Percentiles rank a stretch among this genome's conserved stretches.
Conservation (phyloP, 2,113 vertebrate genomes). For the Glaucidium brasilianum region DNA sequence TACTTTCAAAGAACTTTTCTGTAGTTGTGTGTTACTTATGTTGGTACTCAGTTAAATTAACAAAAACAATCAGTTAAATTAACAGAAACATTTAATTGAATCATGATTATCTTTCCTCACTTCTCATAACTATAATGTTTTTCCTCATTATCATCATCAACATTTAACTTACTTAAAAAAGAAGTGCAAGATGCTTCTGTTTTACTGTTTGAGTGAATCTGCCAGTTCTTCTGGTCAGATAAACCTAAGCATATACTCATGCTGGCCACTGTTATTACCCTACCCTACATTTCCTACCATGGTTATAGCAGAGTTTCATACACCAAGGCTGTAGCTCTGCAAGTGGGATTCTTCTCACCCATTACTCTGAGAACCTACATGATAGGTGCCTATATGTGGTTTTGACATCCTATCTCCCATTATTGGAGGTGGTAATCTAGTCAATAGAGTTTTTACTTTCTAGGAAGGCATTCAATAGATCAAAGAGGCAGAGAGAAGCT, state of each 20-base stretch:
- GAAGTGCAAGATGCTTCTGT: neutral
- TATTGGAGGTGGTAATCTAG: neutral
- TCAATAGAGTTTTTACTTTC: neutral
- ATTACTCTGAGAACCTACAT: neutral
- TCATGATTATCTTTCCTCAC: neutral
- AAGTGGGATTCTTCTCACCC: neutral
- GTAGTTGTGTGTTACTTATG: neutral
- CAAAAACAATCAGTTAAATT: neutral
- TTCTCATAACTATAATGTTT: neutral
- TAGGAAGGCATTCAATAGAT: neutral
- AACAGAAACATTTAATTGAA: neutral
- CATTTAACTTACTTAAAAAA: neutral
- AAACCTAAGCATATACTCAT: neutral
- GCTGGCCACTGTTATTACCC: neutral
- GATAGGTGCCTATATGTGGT: no score
- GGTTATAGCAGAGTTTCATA: neutral
- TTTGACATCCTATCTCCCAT: neutral
- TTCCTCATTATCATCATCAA: neutral
- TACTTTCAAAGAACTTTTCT: neutral
- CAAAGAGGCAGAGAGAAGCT: neutral
- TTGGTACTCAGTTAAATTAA: neutral
- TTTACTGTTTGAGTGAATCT: neutral
- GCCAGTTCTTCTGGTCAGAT: neutral
- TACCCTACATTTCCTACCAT: neutral
- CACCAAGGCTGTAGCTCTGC: neutral